Conservation (phyloP, 2,888 invertebrate species). For the Apamea monoglypha region DNA sequence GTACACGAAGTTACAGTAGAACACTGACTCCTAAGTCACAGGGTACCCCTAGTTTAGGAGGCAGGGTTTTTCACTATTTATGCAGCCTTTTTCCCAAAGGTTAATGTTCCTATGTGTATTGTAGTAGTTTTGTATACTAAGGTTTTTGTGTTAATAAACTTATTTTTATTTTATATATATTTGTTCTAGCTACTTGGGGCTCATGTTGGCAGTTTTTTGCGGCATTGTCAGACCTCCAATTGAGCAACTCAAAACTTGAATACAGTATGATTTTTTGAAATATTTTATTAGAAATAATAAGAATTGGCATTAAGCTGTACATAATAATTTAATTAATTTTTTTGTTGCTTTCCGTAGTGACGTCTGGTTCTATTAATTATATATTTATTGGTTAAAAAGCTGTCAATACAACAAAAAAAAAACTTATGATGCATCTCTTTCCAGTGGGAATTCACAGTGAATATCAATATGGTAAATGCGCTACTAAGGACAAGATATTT, state of each 20-base stretch:
- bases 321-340: background rate
- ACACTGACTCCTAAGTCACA: too few relatives aligned
- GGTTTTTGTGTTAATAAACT: too few relatives aligned
- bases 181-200: conserved; percentile 38
- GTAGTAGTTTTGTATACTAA: too few relatives aligned
- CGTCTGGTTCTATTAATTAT: too few relatives aligned
- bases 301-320: background rate
- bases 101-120: too few relatives aligned
- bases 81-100: too few relatives aligned
- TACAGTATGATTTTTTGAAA: background rate
- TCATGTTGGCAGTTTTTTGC: conserved; percentile 56
- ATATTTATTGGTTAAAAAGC: background rate
- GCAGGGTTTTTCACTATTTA: too few relatives aligned
- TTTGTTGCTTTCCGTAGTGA: background rate
- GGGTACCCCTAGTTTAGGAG: too few relatives aligned
- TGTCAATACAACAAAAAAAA: background rate
- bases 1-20: too few relatives aligned
- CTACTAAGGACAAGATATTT: conserved; percentile 54
- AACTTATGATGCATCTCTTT: conserved; percentile 31
- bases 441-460: conserved; percentile 75
- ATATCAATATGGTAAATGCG: conserved; percentile 77
- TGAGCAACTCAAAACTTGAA: background rate
- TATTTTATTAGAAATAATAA: background rate
- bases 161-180: too few relatives aligned
- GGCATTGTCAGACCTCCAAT: background rate